Evolutionary conservation across 2,888 invertebrate species (phyloP).

Genomic region (Epinotia brunnichana): DNA sequence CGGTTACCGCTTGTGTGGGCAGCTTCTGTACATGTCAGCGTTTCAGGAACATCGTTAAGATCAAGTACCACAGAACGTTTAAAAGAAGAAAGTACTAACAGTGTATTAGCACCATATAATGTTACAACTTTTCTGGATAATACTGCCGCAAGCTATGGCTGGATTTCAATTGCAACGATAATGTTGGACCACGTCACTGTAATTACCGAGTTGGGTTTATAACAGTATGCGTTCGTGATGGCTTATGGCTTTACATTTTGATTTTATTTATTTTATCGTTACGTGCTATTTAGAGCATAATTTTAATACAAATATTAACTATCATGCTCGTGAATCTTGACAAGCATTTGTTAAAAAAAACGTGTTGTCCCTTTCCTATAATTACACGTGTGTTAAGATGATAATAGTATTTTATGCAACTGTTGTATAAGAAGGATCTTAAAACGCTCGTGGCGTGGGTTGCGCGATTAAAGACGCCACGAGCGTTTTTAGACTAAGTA

Average conservation of each 20-base stretch:
- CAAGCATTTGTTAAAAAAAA: neutral
- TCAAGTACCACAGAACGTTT: conserved; percentile 34
- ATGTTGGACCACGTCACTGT: conserved; percentile 56
- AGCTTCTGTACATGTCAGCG: conserved; percentile 65
- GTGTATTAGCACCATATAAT: neutral
- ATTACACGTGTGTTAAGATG: neutral
- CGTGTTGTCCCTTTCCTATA: neutral
- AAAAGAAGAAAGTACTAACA: conserved; percentile 18
- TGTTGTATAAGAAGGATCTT: too few species aligned
- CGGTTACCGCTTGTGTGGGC: conserved; percentile 69
- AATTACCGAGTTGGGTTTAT: conserved; percentile 53
- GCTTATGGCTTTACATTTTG: conserved; percentile 33
- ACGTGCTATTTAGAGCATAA: neutral
- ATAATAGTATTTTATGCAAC: too few species aligned
- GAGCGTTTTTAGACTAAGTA: too few species aligned
- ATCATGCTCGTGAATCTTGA: neutral
- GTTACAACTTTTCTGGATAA: conserved; percentile 47
- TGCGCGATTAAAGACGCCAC: too few species aligned
- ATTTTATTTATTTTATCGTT: neutral
- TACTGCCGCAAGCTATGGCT: conserved; percentile 52
- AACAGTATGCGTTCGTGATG: conserved; percentile 38
- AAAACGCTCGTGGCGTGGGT: too few species aligned
- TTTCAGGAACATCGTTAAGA: conserved; percentile 71
- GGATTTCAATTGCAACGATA: conserved; percentile 53
- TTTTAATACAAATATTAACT: neutral